Percentiles rank a stretch among this genome's conserved stretches.
These are phyloP conservation scores for Conomelus anceps DNA, from an alignment of 2,888 invertebrate species.

Conservation along the genomic window DNA sequence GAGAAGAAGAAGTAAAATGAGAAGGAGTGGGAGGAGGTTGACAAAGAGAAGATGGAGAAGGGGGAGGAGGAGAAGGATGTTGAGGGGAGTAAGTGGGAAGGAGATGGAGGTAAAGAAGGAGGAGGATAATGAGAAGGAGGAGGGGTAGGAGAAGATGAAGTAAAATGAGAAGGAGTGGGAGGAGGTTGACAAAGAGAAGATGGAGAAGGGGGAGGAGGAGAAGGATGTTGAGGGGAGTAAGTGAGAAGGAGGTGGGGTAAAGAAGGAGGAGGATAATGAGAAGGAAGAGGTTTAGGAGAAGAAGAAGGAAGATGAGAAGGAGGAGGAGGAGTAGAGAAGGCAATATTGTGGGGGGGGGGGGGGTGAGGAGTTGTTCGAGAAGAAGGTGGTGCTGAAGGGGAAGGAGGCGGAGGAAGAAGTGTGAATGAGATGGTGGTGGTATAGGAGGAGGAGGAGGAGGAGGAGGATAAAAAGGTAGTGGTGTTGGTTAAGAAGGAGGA, in stretches of 20 bases:
- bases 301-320: background rate
- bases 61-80: too few relatives aligned
- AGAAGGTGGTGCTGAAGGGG: background rate
- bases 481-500: too few relatives aligned
- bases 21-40: too few relatives aligned
- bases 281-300: background rate
- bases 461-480: too few relatives aligned
- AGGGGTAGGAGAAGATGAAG: background rate
- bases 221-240: too few relatives aligned
- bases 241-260: background rate
- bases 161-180: background rate
- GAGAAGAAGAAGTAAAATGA: too few relatives aligned
- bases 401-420: background rate
- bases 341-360: background rate
- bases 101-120: too few relatives aligned
- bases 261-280: background rate
- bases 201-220: background rate
- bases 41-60: too few relatives aligned
- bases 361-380: background rate
- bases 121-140: too few relatives aligned
- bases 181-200: background rate
- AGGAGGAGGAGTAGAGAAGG: background rate
- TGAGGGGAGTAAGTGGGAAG: too few relatives aligned
- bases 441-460: too few relatives aligned
- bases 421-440: too few relatives aligned